Base-by-base conservation (phyloP, 2,113 vertebrate species). In the Pituophis catenifer region DNA sequence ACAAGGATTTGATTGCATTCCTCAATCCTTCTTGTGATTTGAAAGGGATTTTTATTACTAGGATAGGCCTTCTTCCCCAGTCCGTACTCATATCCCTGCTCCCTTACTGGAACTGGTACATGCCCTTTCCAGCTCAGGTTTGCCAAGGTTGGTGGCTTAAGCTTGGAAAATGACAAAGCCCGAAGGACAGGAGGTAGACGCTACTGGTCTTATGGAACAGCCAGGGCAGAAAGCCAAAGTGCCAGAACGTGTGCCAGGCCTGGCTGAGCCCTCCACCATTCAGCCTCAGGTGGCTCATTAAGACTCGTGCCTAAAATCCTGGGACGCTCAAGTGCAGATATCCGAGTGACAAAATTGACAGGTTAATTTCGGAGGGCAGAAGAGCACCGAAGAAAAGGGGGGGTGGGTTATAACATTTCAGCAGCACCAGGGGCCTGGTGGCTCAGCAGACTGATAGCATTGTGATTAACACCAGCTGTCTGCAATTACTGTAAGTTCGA, bases 1-100 rank as follows among this genome's bases (percentile, higher is more conserved):
- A 91, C 93, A 92, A 94, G 94, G 90, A 75, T 92, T 96, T 93
- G 94, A 94, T 95, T 94, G 94, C 44, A 10, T 96, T 95, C 85
- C 81, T 96, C 0, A 0, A 95, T 92, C 0, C 52, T 1, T 12
- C 91, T 93, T 91, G 38, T 81, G 54, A 92, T 89, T 59, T 81
- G 44, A 89, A 92, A 75, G 57, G 33, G 8, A 55, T 92, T 75
- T 92, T 53, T 57, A 55, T 81, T 92, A 21, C 21, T 26, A 24
- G 44, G 52, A 33, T 92, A 26, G 52, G 15, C 59, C 44, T 57
- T 75, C 29, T 44, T 15, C 15, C 24, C 52, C 33, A 89, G 19
- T 33, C 53, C 24, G 44, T 92, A 33, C 10, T 50, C 58, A 17
- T 21, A 15, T 3, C 55, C 29, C 8, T 44, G 11, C n/a, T 33